Base-by-base conservation (phyloP, 2,888 invertebrate genomes). In the Drosophila pullipes region DNA sequence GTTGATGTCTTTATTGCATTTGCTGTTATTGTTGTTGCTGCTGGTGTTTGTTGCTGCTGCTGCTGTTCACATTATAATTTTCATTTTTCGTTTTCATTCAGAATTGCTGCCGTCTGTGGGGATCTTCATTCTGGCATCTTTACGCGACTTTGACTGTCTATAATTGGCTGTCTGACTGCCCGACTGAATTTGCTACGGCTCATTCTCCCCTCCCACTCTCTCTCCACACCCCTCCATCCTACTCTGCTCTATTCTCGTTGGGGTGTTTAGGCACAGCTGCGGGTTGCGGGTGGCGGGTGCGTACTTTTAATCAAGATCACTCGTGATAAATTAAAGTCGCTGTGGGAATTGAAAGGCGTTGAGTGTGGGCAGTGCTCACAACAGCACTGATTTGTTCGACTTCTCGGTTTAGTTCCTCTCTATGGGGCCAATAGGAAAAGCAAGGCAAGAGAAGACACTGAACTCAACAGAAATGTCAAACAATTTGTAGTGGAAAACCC, bases 1-100 rank as follows among this genome's bases (percentile, higher is more conserved):
- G 87, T 91, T 87, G 87, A 87, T 91, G 87, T 87, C 87, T 87
- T 87, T 87, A 87, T 87, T 91, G 87, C 80, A 89, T 73, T 87
- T 76, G 65, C 57, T 68, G 47, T 31, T 69, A 53, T 84, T 76
- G 63, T 18, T 79, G 47, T 18, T 69, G 54, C 78, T 76, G 63
- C 52, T 69, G 62, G 44, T 78, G 60, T 47, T 35, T 59, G 28
- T 9, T 60, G 62, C 18, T 58, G 54, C 62, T 58, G 30, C 7
- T 57, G 41, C 68, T 79, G 70, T 66, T 83, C 82, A 70, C 80
- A 82, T 88, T 88, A 88, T 83, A 85, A 88, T 85, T 85, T 88
- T 70, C 69, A 81, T 85, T 83, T 81, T 58, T 67, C 74, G 55
- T 81, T 74, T 82, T 76, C 82, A 87, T 87, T 87, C 83, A 84